These are phyloP conservation scores for Melolontha melolontha DNA, from an alignment of 2,888 invertebrate genomes.

Conservation along the genomic window DNA sequence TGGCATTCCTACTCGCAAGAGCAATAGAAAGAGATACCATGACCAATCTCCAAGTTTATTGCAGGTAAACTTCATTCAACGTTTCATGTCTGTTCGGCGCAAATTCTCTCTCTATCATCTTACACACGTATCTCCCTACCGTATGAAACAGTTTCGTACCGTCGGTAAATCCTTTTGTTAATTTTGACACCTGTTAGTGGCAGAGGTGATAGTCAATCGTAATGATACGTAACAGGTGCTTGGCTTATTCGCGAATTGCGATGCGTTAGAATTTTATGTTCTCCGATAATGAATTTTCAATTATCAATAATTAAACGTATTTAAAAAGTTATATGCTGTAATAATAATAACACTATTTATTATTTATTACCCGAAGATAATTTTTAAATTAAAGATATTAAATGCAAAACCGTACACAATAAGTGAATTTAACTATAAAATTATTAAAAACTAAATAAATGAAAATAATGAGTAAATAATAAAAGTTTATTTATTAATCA, in stretches of 20 bases:
- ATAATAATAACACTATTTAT: too few relatives aligned
- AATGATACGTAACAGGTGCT: constrained; percentile 35
- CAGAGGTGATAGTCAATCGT: constrained; percentile 29
- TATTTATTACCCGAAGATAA: too few relatives aligned
- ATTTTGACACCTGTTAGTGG: constrained; percentile 45
- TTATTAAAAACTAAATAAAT: too few relatives aligned
- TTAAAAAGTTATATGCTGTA: too few relatives aligned
- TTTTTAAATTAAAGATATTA: too few relatives aligned
- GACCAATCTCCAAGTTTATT: constrained; percentile 51
- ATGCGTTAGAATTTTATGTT: background rate
- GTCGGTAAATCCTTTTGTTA: constrained; percentile 42
- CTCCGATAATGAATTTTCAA: background rate
- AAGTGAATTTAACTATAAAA: too few relatives aligned
- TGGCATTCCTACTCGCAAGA: constrained; percentile 59
- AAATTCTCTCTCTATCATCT: background rate
- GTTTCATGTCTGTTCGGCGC: constrained; percentile 19
- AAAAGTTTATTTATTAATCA: too few relatives aligned
- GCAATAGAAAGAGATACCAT: constrained; percentile 48
- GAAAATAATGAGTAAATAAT: too few relatives aligned
- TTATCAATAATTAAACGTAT: too few relatives aligned
- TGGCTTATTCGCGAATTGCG: constrained; percentile 2
- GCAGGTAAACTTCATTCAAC: constrained; percentile 52
- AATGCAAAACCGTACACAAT: too few relatives aligned
- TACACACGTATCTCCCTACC: background rate
- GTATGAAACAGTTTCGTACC: background rate